Percentiles rank a stretch among this genome's conserved stretches.
These are phyloP conservation scores for Azorinus chamasolen DNA, from an alignment of 2,888 invertebrate species.

Conservation along the genomic window DNA sequence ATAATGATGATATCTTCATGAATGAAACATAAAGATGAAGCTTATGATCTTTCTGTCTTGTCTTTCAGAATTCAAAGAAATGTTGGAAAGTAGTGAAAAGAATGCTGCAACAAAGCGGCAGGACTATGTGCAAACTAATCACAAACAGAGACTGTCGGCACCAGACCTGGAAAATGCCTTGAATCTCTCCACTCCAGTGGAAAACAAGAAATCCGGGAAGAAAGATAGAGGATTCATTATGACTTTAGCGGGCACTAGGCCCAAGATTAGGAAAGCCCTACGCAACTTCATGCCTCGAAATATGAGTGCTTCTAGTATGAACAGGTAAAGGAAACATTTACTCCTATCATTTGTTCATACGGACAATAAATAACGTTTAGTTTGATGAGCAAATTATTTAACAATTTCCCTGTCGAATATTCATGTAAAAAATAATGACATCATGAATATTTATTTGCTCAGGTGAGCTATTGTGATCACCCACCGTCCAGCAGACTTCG, in stretches of 20 bases:
- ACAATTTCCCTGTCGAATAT: no score
- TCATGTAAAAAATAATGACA: no score
- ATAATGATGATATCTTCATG: no score
- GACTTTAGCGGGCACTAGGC: conserved; percentile 93
- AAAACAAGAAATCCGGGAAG: conserved; percentile 85
- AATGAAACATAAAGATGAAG: no score
- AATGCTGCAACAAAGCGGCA: conserved; percentile 91
- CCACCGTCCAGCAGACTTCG: background rate
- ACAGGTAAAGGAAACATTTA: conserved; percentile 79
- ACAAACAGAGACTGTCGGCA: conserved; percentile 91
- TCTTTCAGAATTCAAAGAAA: conserved; percentile 89
- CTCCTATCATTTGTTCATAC: background rate
- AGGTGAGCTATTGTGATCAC: no score
- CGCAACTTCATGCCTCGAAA: conserved; percentile 90
- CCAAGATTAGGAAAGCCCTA: conserved; percentile 94
- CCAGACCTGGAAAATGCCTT: conserved; percentile 89
- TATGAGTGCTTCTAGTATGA: conserved; percentile 87
- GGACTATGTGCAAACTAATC: conserved; percentile 91
- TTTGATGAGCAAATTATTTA: no score
- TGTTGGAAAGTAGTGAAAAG: conserved; percentile 92
- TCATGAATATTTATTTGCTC: background rate
- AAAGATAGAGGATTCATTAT: conserved; percentile 88
- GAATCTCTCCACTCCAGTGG: conserved; percentile 31
- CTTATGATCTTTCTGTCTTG: no score
- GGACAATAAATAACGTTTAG: background rate